Base-by-base conservation (phyloP, 2,797 vertebrate genomes). In the Hydrocynus forskahlii region DNA sequence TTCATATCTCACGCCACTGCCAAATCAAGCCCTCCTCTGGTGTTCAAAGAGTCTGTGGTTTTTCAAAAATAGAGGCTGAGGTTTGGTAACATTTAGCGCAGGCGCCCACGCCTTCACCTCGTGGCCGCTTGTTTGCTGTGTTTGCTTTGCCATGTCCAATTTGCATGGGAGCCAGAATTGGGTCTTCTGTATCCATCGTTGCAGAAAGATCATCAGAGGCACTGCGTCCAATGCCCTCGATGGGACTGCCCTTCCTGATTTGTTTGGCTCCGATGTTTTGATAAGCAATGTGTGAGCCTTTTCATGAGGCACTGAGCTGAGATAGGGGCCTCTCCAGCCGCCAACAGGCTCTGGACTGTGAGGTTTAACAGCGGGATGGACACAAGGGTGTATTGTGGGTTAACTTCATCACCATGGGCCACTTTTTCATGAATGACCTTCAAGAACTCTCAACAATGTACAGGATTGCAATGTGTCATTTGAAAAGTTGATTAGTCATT, bases 81-180 rank as follows among this genome's bases (percentile, higher is more conserved):
- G 86, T 87, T 80, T 68, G 57, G 6, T 84, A 77, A 75, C 79
- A 78, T 91, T 88, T 83, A 77, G 86, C 84, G 84, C 73, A 21
- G 85, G 43, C 77, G 29, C 72, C 75, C 66, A 71, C 72, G 21
- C 64, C 52, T 55, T 71, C 48, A 13, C 59, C 48, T 64, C 12
- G n/a, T n/a, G n/a, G 50, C 72, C 62, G 13, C 48, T 40, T 25
- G 76, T 52, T n/a, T 52, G 12, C 79, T n/a, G 13, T 54, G 43
- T 81, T 75, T 83, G 40, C 50, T 80, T 60, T 84, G n/a, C 43
- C 43, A 74, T 54, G 7, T 64, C 19, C 5, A 13, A 80, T 88
- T 87, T 85, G 86, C 87, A 86, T 79, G 25, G 72, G 74, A 38
- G 45, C 67, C 23, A 16, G 14, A 35, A 70, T 14, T 40, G 67